Percentiles rank a stretch among this genome's conserved stretches.
These are phyloP conservation scores for Apodemus sylvaticus DNA, from an alignment of 2,113 vertebrate species.

Conservation along the genomic window DNA sequence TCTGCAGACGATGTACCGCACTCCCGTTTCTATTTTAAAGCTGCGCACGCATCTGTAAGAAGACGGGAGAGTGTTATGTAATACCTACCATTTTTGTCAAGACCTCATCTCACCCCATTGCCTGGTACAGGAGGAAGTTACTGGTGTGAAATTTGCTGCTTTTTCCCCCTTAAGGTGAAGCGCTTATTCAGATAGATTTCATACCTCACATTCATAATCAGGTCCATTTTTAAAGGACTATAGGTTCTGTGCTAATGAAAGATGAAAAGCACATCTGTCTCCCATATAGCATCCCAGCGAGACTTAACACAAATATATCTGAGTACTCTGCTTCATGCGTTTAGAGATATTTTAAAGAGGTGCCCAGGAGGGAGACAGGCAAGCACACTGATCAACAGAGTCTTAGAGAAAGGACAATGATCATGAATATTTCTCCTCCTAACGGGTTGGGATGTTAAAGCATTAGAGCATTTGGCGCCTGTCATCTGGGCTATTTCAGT, in stretches of 20 bases:
- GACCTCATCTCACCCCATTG: constrained; percentile 80
- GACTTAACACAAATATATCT: constrained; percentile 37
- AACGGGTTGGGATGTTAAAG: constrained; percentile 62
- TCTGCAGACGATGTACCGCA: constrained; percentile 68
- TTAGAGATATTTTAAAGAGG: constrained; percentile 62
- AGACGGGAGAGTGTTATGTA: constrained; percentile 75
- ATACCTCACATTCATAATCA: constrained; percentile 71
- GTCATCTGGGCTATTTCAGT: constrained; percentile 60
- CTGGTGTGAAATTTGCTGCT: constrained; percentile 80
- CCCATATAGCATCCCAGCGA: neutral
- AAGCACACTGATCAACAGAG: constrained; percentile 48
- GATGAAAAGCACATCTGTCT: constrained; percentile 64
- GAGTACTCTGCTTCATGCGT: constrained; percentile 29
- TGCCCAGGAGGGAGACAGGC: constrained; percentile 43
- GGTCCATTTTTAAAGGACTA: constrained; percentile 64
- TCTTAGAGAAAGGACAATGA: constrained; percentile 21
- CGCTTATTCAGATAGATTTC: constrained; percentile 77
- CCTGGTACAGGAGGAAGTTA: constrained; percentile 79
- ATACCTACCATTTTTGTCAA: constrained; percentile 80
- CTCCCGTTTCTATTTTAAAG: constrained; percentile 73
- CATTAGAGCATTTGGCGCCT: constrained; percentile 55
- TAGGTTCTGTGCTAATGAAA: constrained; percentile 69
- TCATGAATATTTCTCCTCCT: constrained; percentile 37
- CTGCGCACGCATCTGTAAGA: constrained; percentile 76
- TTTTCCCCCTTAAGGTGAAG: constrained; percentile 70